Evolutionary conservation across 1,140 invertebrate species (phyloP).

Genomic region (Drosophila arizonae): DNA sequence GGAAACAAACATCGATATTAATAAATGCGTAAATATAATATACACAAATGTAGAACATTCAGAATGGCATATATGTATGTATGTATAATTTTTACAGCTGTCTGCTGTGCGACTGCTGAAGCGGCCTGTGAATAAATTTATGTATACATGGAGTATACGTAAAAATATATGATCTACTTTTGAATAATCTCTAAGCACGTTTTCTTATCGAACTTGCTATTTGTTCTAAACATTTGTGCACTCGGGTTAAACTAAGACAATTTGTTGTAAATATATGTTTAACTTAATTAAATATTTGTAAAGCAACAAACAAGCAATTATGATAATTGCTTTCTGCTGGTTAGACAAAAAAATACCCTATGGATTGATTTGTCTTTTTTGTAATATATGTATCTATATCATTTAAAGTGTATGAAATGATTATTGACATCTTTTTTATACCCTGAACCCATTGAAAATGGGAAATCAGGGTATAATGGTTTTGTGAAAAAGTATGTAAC

Average conservation of each 20-base stretch:
- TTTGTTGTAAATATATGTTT: background rate
- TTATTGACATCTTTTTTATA: background rate
- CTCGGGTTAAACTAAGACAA: background rate
- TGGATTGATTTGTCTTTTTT: background rate
- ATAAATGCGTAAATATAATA: background rate
- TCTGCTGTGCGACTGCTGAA: slow-evolving; percentile 6
- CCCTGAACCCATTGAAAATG: too few species aligned
- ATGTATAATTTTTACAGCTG: slow-evolving; percentile 57
- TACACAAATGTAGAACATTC: slow-evolving; percentile 44
- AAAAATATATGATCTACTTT: slow-evolving; percentile 11
- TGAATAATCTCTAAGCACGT: slow-evolving; percentile 8
- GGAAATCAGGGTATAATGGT: too few species aligned
- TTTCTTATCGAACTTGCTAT: background rate
- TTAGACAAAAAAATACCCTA: background rate
- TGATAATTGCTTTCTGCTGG: slow-evolving; percentile 4
- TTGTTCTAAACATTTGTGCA: too few species aligned
- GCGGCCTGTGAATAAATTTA: slow-evolving; percentile 25
- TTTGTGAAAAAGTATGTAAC: too few species aligned
- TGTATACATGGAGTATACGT: slow-evolving; percentile 2
- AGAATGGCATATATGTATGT: slow-evolving; percentile 62
- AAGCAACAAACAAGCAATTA: slow-evolving; percentile 10
- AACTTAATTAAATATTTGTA: slow-evolving; percentile 7
- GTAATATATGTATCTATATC: background rate
- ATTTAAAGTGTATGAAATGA: background rate
- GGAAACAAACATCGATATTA: slow-evolving; percentile 13